Conservation (phyloP, 1,140 invertebrate genomes). For the Euschistus heros region DNA sequence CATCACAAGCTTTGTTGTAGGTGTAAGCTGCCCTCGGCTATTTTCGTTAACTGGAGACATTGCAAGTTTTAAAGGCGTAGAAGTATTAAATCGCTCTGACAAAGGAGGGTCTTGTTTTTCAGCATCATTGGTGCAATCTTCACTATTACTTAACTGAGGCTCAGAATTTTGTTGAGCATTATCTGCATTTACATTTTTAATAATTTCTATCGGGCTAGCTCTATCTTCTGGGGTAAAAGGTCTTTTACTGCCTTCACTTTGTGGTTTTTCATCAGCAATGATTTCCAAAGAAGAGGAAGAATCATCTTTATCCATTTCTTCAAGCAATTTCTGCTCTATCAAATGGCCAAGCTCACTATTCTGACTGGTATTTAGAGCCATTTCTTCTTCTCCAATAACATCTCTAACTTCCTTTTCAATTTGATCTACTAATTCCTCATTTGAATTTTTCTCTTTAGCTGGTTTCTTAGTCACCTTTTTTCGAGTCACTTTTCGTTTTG, state of each 20-base stretch:
- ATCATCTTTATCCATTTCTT: no score
- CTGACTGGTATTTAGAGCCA: background rate
- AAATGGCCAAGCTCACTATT: background rate
- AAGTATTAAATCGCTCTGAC: background rate
- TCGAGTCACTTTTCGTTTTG: background rate
- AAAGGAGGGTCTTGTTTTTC: no score
- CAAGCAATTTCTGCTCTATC: no score
- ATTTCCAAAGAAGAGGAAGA: no score
- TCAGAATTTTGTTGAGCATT: no score
- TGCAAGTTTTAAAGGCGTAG: background rate
- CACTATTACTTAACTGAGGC: no score
- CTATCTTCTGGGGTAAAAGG: no score
- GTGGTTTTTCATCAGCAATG: no score
- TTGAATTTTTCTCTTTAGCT: background rate
- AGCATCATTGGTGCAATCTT: no score
- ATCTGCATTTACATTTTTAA: no score
- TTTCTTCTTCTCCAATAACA: conserved; percentile 20
- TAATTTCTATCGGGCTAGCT: no score
- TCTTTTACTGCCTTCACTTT: no score
- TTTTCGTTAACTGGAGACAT: background rate
- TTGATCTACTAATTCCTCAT: conserved; percentile 18
- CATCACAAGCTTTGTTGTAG: conserved; percentile 1
- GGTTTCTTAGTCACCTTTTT: background rate
- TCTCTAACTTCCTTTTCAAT: conserved; percentile 23
- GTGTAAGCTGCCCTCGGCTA: background rate